Evolutionary conservation across 2,888 invertebrate genomes (phyloP), one percentile per base, ranked within the genome.

Genomic region (Archips crataeganus): DNA sequence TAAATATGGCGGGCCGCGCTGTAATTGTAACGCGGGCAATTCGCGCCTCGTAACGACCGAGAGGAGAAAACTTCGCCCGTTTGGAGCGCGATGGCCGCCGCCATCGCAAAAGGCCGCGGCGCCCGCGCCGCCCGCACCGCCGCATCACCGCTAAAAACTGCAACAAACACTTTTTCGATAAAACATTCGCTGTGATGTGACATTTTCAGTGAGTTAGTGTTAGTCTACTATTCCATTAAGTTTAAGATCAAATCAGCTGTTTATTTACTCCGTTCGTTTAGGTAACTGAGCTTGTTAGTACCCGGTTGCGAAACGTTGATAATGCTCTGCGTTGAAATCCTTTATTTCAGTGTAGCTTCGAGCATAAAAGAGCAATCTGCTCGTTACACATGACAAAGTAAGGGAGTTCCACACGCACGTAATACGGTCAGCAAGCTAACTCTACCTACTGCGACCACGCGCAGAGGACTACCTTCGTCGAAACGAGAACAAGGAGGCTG

Each of bases 1-100:
- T 94, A 94, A 94, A 94, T 94, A 94, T 94, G 90, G 92, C 90
- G 89, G 90, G 90, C 91, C 88, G 90, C 91, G 89, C 84, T 90
- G 94, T 94, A 94, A 94, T 94, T 94, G 94, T 94, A 92, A 93
- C 93, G 93, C 91, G 84, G 89, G 91, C 89, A 90, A 91, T 94
- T 94, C 94, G 89, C 94, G 94, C 94, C 93, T 93, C 92, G 91
- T 93, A 93, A 94, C 93, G 94, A 92, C 91, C 87, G 86, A 81
- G 88, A 85, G 89, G 88, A 91, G 92, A 89, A 92, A 94, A 94
- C 91, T 94, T 94, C 84, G 89, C 85, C 92, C 90, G 92, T 93
- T 94, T 91, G 81, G 84, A 85, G 86, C 84, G 83, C 82, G 86
- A 88, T 86, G 86, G 87, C 85, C 88, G 82, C 78, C 47, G 54